Base-by-base conservation (phyloP, 2,888 invertebrate species). In the Pardosa pseudoannulata region DNA sequence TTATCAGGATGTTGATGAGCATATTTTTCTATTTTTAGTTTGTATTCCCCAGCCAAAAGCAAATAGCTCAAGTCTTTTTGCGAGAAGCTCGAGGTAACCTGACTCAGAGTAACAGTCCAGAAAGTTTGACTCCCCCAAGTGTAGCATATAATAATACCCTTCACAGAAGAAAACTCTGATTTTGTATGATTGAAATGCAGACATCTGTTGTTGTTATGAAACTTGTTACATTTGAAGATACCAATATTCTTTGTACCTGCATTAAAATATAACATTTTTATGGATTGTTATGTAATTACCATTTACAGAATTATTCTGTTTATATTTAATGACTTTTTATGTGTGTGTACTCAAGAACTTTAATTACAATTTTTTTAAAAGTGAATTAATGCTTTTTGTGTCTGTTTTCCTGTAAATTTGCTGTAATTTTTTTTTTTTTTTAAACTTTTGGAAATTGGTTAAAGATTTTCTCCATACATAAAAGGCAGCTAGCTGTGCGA, bases 1-100 rank as follows among this genome's bases (percentile, higher is more conserved):
- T n/a, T n/a, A n/a, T n/a, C n/a, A n/a, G n/a, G n/a, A n/a, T n/a
- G n/a, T n/a, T n/a, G n/a, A n/a, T n/a, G n/a, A n/a, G n/a, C n/a
- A n/a, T n/a, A n/a, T n/a, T 56, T 13, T 72, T 56, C 78, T n/a
- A 56, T 16, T 85, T 85, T n/a, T 31, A 85, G 83, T 85, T 85
- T 28, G 62, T 85, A 13, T 78, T 85, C 23, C 83, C 83, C 0
- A 85, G 78, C 65, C 83, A 85, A 39, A 85, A 72, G 73, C 78
- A 85, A 62, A 78, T 85, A 28, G 78, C 83, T 36, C 83, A 78
- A 68, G 78, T 67, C 19, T 72, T 82, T 29, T 13, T 39, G 19
- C 78, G 50, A 27, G 56, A 32, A 19, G 68, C 36, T 1, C 67
- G 67, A 7, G 50, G 46, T 19, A 31, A 27, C 27, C 56, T 39